Evolutionary conservation across 2,888 invertebrate species (phyloP).

Genomic region (Sympetrum striolatum): DNA sequence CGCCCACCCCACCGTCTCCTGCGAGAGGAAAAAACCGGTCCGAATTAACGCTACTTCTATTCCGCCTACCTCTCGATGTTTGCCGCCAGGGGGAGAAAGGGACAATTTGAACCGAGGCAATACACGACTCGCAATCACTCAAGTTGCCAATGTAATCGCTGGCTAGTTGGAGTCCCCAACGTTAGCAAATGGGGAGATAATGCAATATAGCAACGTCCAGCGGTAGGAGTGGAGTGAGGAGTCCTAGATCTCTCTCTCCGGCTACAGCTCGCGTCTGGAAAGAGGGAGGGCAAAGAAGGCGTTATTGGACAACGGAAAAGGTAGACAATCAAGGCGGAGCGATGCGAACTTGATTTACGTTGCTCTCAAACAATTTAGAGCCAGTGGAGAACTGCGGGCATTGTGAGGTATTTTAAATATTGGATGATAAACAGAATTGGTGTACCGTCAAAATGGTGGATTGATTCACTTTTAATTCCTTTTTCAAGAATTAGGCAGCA

Average conservation of each 20-base stretch:
- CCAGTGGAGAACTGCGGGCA: no score
- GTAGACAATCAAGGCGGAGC: no score
- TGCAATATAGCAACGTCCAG: neutral
- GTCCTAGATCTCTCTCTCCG: neutral
- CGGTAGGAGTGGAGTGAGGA: neutral
- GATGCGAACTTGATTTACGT: no score
- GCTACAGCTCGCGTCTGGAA: neutral
- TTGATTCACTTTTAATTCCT: neutral
- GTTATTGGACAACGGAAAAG: no score
- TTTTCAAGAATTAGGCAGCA: neutral
- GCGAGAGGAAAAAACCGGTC: neutral
- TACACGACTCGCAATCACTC: slow-evolving; percentile 10
- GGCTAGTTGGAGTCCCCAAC: neutral
- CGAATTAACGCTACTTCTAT: neutral
- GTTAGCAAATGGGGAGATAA: neutral
- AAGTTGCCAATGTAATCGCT: neutral
- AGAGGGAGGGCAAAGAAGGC: neutral
- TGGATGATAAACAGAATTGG: no score
- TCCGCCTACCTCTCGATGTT: neutral
- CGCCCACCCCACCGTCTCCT: neutral
- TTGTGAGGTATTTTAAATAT: no score
- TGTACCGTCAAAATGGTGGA: neutral
- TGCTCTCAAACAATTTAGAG: no score
- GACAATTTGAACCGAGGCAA: neutral
- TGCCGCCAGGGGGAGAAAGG: neutral